Base-by-base conservation (phyloP, 2,888 invertebrate genomes). In the Ichneumoninae sp. region DNA sequence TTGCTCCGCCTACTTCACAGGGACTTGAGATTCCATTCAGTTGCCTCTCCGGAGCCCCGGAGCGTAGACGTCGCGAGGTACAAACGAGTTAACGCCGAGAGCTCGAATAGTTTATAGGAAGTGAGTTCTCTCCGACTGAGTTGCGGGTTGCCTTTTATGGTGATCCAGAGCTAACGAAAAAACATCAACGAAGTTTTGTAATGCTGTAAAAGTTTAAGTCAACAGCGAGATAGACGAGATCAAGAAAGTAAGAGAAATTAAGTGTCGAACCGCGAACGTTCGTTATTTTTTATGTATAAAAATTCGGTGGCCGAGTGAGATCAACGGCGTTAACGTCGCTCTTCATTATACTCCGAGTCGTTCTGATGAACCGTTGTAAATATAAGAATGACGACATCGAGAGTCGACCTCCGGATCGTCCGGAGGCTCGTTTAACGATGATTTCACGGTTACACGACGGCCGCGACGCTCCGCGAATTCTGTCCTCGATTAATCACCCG, bases 131-230 rank as follows among this genome's bases (percentile, higher is more conserved):
- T 86, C 78, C 84, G 85, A 83, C 50, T 70, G 82, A 86, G 85
- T 85, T 83, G 85, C 90, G 91, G 93, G 90, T 93, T 92, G 89
- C 93, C 93, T 92, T 93, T 93, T 93, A 93, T 93, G 93, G 93
- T 91, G 90, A 93, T 93, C 90, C 87, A 86, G 74, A 83, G 85
- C 81, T 76, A 69, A 83, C 82, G 73, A 85, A 86, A 87, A 83
- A 85, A 75, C 84, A 83, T 75, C 75, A 76, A 80, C 65, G 66
- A 57, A 85, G 81, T 57, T 81, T 81, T 83, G 86, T 87, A 69
- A 87, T 85, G 88, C 88, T 88, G 91, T 90, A 87, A 90, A 91
- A 89, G 44, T 47, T 88, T 85, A 87, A 89, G 73, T 83, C 88
- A 81, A 87, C 88, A 75, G 73, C 47, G 68, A 83, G 36, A 70